A percentile compares a stretch with the other conserved stretches of the same genome.
Evolutionary conservation across 2,113 vertebrate genomes (phyloP).

Genomic region (Helogale parvula): DNA sequence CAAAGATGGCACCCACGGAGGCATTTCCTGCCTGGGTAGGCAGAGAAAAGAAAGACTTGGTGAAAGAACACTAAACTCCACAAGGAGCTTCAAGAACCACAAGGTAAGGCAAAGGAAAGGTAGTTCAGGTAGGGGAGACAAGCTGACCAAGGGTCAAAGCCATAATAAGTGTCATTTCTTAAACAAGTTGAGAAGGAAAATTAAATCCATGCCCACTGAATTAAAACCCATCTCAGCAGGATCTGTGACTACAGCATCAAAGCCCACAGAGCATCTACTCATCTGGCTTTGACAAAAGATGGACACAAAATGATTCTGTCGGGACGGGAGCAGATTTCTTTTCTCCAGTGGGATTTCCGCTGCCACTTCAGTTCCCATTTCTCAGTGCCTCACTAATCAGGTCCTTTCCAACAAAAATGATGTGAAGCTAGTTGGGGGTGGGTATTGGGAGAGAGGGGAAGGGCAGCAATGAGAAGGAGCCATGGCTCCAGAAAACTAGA

Average conservation of each 20-base stretch:
- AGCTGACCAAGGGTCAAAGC: slow-evolving; percentile 15
- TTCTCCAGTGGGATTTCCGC: slow-evolving; percentile 22
- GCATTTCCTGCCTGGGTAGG: background rate
- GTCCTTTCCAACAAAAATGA: slow-evolving; percentile 55
- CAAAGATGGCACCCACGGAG: background rate
- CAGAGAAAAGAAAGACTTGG: background rate
- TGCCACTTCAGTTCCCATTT: slow-evolving; percentile 62
- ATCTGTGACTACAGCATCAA: slow-evolving; percentile 14
- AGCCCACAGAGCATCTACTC: background rate
- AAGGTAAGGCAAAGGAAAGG: background rate
- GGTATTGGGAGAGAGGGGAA: background rate
- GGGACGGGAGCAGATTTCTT: slow-evolving; percentile 61
- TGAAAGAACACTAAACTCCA: background rate
- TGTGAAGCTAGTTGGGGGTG: background rate
- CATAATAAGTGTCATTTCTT: background rate
- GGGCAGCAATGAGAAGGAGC: background rate
- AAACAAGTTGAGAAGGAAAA: slow-evolving; percentile 37
- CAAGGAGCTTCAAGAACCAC: slow-evolving; percentile 6
- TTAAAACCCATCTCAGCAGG: slow-evolving; percentile 50
- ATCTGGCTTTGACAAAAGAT: slow-evolving; percentile 70
- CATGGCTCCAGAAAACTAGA: background rate
- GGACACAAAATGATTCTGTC: slow-evolving; percentile 53
- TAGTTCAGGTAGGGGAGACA: background rate
- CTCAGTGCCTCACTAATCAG: slow-evolving; percentile 77
- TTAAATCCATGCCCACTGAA: slow-evolving; percentile 67